Conservation (phyloP, 2,888 invertebrate genomes). For the Caenorhabditis angaria region DNA sequence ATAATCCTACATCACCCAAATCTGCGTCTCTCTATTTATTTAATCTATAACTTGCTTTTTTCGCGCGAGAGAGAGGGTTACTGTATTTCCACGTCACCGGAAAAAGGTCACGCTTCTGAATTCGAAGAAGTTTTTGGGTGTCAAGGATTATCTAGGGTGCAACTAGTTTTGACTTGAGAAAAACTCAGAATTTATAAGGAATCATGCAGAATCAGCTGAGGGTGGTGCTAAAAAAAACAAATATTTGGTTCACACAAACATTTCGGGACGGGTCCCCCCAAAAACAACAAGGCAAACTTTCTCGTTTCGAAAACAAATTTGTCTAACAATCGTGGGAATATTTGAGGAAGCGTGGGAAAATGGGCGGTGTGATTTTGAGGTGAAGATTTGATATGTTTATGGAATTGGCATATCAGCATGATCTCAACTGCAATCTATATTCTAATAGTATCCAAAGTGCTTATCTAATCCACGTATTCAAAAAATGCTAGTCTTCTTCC, state of each 20-base stretch:
- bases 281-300: neutral
- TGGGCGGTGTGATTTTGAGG: neutral
- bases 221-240: neutral
- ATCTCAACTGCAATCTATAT: too few relatives aligned
- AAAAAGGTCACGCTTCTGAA: neutral
- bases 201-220: too few relatives aligned
- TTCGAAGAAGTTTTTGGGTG: neutral
- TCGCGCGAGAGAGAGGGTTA: neutral
- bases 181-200: too few relatives aligned
- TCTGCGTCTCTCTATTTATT: neutral
- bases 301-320: neutral
- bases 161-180: too few relatives aligned
- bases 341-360: neutral
- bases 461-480: too few relatives aligned
- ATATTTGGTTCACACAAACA: slow-evolving; percentile 4
- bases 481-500: too few relatives aligned
- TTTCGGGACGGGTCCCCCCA: neutral
- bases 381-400: neutral
- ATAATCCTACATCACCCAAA: neutral
- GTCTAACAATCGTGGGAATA: neutral
- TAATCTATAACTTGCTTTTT: too few relatives aligned
- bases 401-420: neutral
- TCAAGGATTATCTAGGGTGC: too few relatives aligned
- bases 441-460: too few relatives aligned
- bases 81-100: neutral